Evolutionary conservation across 2,797 vertebrate genomes (phyloP).

Genomic region (Darevskia mixta): DNA sequence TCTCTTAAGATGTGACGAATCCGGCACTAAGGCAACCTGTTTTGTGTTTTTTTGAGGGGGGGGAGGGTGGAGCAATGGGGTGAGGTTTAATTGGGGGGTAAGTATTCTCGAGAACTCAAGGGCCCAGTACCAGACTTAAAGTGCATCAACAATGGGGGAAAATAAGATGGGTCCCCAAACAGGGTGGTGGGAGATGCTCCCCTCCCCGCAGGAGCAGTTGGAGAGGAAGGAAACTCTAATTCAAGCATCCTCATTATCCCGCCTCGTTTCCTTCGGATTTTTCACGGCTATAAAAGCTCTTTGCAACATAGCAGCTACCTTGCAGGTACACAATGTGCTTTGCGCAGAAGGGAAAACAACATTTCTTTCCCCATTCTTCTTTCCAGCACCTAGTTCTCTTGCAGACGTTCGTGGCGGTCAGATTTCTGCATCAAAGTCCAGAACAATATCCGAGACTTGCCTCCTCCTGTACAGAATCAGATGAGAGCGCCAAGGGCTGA

Average conservation of each 20-base stretch:
- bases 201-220: background rate
- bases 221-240: background rate
- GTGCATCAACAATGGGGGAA: background rate
- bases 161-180: background rate
- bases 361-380: background rate
- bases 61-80: background rate
- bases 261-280: background rate
- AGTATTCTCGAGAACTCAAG: too few species aligned
- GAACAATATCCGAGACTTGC: background rate
- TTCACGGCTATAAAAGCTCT: background rate
- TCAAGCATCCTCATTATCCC: background rate
- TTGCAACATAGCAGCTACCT: background rate
- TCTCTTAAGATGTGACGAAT: background rate
- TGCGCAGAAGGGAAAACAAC: background rate
- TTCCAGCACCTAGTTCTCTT: background rate
- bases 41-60: background rate
- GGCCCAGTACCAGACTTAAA: constrained; percentile 8
- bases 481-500: background rate
- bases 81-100: background rate
- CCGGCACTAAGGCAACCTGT: background rate
- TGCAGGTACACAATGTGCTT: background rate
- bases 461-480: background rate
- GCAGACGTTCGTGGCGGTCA: background rate
- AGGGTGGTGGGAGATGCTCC: background rate
- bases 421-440: background rate